These are phyloP conservation scores for Enteromius radiatus DNA, from an alignment of 2,797 vertebrate species.

Conservation along the genomic window DNA sequence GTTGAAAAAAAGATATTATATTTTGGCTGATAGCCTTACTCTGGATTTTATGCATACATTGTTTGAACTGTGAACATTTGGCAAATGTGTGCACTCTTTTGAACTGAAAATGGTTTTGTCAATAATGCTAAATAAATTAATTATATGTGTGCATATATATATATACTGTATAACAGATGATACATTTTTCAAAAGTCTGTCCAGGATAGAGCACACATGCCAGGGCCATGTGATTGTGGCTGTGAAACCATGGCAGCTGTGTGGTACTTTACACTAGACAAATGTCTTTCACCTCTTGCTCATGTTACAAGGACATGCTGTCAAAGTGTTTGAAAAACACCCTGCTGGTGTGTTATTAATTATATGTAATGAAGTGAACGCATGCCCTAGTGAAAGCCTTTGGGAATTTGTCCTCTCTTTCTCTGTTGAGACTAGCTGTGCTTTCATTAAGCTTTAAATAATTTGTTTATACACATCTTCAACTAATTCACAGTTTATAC, in stretches of 20 bases:
- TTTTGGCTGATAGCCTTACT: too few relatives aligned
- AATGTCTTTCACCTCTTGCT: slow-evolving; percentile 49
- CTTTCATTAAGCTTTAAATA: slow-evolving; percentile 5
- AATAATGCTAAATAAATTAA: too few relatives aligned
- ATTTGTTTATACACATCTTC: not conserved
- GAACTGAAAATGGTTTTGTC: not conserved
- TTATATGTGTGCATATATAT: too few relatives aligned
- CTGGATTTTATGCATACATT: not conserved
- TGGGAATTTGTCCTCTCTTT: not conserved
- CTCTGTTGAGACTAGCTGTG: not conserved
- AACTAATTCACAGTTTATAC: slow-evolving; percentile 19
- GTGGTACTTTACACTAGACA: slow-evolving; percentile 46
- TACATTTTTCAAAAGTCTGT: too few relatives aligned
- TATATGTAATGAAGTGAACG: slow-evolving; percentile 35
- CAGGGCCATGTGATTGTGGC: not conserved
- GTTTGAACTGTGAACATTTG: not conserved
- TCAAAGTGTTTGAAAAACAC: slow-evolving; percentile 38
- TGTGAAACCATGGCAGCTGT: slow-evolving; percentile 4
- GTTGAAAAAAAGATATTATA: too few relatives aligned
- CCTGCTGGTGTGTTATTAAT: slow-evolving; percentile 30
- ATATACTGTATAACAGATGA: too few relatives aligned
- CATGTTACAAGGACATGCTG: slow-evolving; percentile 33
- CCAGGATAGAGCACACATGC: too few relatives aligned
- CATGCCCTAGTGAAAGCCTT: slow-evolving; percentile 19
- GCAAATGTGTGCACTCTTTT: not conserved